A percentile compares a stretch with the other conserved stretches of the same genome.
Conservation (phyloP, 2,888 invertebrate genomes). For the Meliscaeva auricollis region DNA sequence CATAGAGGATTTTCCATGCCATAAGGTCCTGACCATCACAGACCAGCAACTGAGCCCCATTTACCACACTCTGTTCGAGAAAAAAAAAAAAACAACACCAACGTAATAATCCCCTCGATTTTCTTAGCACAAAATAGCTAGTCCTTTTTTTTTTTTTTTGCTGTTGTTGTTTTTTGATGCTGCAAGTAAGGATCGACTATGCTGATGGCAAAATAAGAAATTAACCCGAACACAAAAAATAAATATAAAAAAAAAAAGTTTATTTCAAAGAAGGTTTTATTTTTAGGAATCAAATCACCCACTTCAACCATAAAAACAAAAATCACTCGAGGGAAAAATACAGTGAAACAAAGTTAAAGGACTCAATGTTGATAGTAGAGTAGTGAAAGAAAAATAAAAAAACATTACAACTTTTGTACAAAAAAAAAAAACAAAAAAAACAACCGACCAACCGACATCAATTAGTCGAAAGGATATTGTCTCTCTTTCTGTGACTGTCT, state of each 20-base stretch:
- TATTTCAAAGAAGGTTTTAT: constrained; percentile 57
- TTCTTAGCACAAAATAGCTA: constrained; percentile 45
- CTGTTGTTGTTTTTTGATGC: not conserved
- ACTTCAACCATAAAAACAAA: constrained; percentile 45
- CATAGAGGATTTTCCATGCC: constrained; percentile 61
- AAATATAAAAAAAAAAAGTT: constrained; percentile 28
- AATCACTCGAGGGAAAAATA: constrained; percentile 52
- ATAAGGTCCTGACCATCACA: constrained; percentile 65
- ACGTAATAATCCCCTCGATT: constrained; percentile 38
- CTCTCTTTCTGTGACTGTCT: not conserved
- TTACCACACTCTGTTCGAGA: constrained; percentile 34
- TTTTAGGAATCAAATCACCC: constrained; percentile 64
- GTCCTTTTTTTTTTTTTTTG: constrained; percentile 35
- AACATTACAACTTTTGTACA: constrained; percentile 8
- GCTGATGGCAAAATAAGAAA: constrained; percentile 65
- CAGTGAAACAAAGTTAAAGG: constrained; percentile 46
- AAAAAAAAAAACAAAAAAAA: not conserved
- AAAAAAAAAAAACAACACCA: constrained; percentile 14
- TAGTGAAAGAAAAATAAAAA: constrained; percentile 21
- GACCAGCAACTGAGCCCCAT: constrained; percentile 8
- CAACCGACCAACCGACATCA: constrained; percentile 50
- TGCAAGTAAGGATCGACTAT: constrained; percentile 17
- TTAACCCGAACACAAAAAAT: constrained; percentile 54
- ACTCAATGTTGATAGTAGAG: not conserved
- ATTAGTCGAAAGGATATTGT: constrained; percentile 63